Evolutionary conservation across 2,797 vertebrate genomes (phyloP).

Genomic region (Gymnocypris eckloni): DNA sequence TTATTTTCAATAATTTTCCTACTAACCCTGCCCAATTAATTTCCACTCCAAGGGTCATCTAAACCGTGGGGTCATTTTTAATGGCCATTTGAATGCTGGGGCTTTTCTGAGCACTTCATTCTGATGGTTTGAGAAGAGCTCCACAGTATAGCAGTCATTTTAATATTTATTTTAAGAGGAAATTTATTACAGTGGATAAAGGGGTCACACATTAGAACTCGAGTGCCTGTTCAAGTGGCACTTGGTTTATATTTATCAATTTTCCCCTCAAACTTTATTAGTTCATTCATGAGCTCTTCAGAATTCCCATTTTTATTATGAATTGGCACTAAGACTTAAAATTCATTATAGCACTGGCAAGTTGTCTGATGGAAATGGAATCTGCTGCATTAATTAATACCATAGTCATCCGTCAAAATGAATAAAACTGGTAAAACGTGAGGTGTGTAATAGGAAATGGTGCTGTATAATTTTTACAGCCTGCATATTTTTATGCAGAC

Average conservation of each 20-base stretch:
- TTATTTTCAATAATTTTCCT: slow-evolving; percentile 8
- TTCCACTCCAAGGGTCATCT: slow-evolving; percentile 47
- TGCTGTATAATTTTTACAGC: slow-evolving; percentile 1
- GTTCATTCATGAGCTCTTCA: slow-evolving; percentile 5
- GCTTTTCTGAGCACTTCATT: slow-evolving; percentile 66
- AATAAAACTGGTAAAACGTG: background rate
- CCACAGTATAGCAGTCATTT: slow-evolving; percentile 70
- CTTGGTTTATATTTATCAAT: slow-evolving; percentile 28
- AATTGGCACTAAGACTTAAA: slow-evolving; percentile 24
- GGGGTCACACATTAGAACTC: slow-evolving; percentile 58
- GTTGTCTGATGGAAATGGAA: slow-evolving; percentile 54
- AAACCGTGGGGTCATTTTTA: slow-evolving; percentile 62
- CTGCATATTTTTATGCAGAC: background rate
- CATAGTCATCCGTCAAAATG: background rate
- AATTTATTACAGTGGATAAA: slow-evolving; percentile 73
- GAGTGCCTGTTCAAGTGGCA: slow-evolving; percentile 58
- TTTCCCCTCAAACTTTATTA: slow-evolving; percentile 17
- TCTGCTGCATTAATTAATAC: slow-evolving; percentile 27
- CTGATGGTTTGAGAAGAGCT: slow-evolving; percentile 68
- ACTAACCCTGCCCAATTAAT: slow-evolving; percentile 18
- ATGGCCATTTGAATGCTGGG: slow-evolving; percentile 68
- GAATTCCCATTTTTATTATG: slow-evolving; percentile 6
- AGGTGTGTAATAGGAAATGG: background rate
- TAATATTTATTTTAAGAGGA: slow-evolving; percentile 71
- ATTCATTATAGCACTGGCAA: slow-evolving; percentile 33